phyloP scores from a whole-genome alignment of 2,113 vertebrate genomes.

The Peromyscus maniculatus region DNA sequence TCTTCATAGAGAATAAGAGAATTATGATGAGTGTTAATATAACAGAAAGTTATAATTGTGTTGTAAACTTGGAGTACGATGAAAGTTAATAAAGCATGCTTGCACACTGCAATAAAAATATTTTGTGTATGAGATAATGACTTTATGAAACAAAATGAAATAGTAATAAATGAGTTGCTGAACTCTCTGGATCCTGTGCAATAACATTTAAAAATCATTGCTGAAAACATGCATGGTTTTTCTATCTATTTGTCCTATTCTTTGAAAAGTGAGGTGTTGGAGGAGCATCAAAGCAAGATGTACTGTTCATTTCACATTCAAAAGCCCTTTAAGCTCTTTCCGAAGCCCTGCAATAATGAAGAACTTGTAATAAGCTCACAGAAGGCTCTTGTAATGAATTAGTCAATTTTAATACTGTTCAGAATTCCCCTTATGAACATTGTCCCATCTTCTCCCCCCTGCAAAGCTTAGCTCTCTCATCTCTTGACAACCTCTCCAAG shows the following conservation, averaged over 20 bases:
- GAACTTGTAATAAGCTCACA: constrained; percentile 82
- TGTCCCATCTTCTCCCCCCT: constrained; percentile 61
- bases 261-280: constrained; percentile 74
- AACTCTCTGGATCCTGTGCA: constrained; percentile 14
- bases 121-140: constrained; percentile 67
- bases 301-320: constrained; percentile 74
- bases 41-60: constrained; percentile 28
- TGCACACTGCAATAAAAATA: constrained; percentile 48
- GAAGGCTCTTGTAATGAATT: constrained; percentile 82
- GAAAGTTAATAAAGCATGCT: constrained; percentile 68
- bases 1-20: constrained; percentile 19
- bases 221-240: constrained; percentile 51
- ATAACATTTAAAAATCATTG: constrained; percentile 50
- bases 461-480: constrained; percentile 77
- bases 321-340: constrained; percentile 74
- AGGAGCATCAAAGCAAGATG: constrained; percentile 78
- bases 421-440: constrained; percentile 79
- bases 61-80: constrained; percentile 47
- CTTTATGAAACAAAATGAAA: constrained; percentile 65
- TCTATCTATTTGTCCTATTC: constrained; percentile 61
- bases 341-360: constrained; percentile 77
- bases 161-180: constrained; percentile 47
- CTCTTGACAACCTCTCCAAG: constrained; percentile 76
- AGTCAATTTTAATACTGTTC: constrained; percentile 83
- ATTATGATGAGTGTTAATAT: constrained; percentile 17